Evolutionary conservation across 2,113 vertebrate species (phyloP).

Genomic region (Setophaga kirtlandii): DNA sequence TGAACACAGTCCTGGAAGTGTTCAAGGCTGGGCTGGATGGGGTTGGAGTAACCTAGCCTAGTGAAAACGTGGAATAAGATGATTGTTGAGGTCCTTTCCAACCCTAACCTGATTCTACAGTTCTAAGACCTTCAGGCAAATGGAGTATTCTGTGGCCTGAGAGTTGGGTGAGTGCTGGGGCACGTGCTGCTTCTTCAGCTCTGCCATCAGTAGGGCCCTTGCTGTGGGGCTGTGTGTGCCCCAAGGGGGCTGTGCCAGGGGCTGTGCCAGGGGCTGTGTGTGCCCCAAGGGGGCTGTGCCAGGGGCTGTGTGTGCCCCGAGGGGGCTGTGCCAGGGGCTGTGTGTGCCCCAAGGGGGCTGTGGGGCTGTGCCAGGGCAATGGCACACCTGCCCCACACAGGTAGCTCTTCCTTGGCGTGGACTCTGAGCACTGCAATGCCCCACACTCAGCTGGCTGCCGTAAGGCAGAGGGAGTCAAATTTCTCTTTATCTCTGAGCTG

Average conservation of each 20-base stretch:
- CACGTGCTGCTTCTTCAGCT: not conserved
- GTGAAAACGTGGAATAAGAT: not conserved
- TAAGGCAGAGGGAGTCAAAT: not conserved
- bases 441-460: not conserved
- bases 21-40: not conserved
- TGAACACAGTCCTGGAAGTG: not conserved
- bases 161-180: too few species aligned
- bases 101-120: not conserved
- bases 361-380: not conserved
- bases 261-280: too few species aligned
- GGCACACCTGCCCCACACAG: not conserved
- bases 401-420: not conserved
- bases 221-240: not conserved
- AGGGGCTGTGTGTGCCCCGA: too few species aligned
- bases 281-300: not conserved
- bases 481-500: conserved; percentile 3
- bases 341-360: not conserved
- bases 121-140: not conserved
- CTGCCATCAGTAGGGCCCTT: not conserved
- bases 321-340: not conserved
- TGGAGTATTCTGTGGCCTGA: not conserved
- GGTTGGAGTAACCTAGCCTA: too few species aligned
- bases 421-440: rapidly evolving
- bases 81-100: not conserved
- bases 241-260: not conserved